These are phyloP conservation scores for Haliclona indistincta DNA, from an alignment of 37 sponge, comb jelly and placozoan species.

Conservation along the genomic window DNA sequence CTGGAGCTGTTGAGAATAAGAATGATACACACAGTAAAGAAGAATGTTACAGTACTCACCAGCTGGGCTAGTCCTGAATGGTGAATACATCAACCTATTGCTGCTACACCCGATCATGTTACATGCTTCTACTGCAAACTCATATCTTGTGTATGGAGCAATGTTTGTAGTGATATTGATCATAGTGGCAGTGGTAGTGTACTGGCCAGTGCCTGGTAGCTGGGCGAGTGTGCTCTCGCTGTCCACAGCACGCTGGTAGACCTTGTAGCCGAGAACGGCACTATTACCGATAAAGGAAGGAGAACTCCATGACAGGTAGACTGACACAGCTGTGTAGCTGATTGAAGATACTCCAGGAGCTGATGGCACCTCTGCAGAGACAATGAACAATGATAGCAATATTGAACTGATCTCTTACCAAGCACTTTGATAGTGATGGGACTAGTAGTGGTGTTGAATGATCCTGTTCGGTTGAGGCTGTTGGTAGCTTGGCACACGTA, in stretches of 20 bases:
- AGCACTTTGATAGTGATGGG: neutral
- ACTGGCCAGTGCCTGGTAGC: neutral
- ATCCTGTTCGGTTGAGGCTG: neutral
- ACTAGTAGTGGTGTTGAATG: too few relatives aligned
- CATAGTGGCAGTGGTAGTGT: neutral
- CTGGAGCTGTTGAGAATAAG: constrained; percentile 37
- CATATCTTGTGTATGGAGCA: constrained; percentile 55
- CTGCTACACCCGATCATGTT: constrained; percentile 67
- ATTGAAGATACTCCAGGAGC: constrained; percentile 15
- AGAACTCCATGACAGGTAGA: constrained; percentile 48
- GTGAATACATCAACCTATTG: too few relatives aligned
- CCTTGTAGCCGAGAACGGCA: constrained; percentile 14
- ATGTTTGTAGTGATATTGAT: constrained; percentile 15
- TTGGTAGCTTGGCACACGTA: too few relatives aligned
- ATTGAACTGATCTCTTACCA: too few relatives aligned
- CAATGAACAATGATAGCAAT: too few relatives aligned
- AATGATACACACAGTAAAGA: too few relatives aligned
- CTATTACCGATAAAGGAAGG: constrained; percentile 65
- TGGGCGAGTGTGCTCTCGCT: neutral
- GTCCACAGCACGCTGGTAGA: constrained; percentile 19
- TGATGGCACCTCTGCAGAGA: constrained; percentile 64
- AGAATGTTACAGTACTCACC: too few relatives aligned
- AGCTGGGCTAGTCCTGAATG: constrained; percentile 30
- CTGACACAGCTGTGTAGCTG: constrained; percentile 11
- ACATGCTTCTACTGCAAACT: constrained; percentile 51